Evolutionary conservation across 2,113 vertebrate genomes (phyloP).

Genomic region (Neogobius melanostomus): DNA sequence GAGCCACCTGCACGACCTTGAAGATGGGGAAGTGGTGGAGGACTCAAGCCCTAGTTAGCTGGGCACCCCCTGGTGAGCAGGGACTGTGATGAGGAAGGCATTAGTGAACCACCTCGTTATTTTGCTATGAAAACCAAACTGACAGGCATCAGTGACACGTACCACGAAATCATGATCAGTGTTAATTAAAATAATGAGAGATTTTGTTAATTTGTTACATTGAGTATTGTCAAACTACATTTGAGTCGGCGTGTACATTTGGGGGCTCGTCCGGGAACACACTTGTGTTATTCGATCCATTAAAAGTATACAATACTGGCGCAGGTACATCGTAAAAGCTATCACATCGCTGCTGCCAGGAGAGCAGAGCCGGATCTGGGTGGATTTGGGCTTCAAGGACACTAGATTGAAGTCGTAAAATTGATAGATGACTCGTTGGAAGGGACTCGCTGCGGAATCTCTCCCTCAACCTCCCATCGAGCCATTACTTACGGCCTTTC

Average conservation of each 20-base stretch:
- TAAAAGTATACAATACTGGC: constrained; percentile 29
- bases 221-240: not conserved
- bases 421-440: constrained; percentile 74
- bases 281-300: constrained; percentile 14
- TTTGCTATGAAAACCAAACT: too few species aligned
- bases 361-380: constrained; percentile 48
- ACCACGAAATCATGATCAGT: too few species aligned
- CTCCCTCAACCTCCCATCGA: constrained; percentile 54
- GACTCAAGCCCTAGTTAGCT: too few species aligned
- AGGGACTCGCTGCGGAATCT: constrained; percentile 66
- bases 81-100: too few species aligned
- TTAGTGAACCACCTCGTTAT: too few species aligned
- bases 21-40: too few species aligned
- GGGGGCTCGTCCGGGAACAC: not conserved
- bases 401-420: constrained; percentile 73
- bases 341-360: constrained; percentile 29
- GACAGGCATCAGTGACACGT: too few species aligned
- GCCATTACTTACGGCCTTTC: not conserved
- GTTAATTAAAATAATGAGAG: too few species aligned
- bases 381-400: constrained; percentile 69
- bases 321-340: constrained; percentile 36
- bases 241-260: not conserved
- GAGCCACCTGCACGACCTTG: too few species aligned
- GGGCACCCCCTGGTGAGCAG: too few species aligned
- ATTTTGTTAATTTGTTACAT: too few species aligned